These are phyloP conservation scores for Gambusia holbrooki DNA, from an alignment of 2,113 vertebrate genomes.

Conservation along the genomic window DNA sequence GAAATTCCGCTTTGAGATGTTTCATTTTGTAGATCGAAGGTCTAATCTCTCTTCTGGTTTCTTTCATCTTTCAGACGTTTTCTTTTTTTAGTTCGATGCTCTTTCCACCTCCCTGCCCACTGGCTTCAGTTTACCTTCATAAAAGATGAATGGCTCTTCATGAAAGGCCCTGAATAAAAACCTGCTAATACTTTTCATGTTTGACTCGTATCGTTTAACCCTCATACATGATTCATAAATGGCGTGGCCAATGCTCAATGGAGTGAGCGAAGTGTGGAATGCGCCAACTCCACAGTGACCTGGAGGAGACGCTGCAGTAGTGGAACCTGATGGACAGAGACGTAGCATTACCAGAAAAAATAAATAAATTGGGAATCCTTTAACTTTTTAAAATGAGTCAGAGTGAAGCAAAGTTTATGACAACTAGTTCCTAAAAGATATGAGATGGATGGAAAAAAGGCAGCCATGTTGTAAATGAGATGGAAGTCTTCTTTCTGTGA, in stretches of 20 bases:
- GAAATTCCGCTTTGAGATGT: background rate
- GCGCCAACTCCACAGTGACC: constrained; percentile 4
- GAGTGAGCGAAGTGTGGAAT: constrained; percentile 12
- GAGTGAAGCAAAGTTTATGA: no score
- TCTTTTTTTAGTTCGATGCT: background rate
- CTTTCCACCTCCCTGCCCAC: constrained; percentile 20
- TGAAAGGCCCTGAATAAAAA: constrained; percentile 16
- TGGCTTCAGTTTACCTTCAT: constrained; percentile 40
- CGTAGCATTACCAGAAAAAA: background rate
- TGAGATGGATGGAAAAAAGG: no score
- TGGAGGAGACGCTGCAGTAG: background rate
- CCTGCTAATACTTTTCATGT: constrained; percentile 41
- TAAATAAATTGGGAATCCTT: background rate
- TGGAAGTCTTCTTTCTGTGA: no score
- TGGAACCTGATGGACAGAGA: constrained; percentile 6
- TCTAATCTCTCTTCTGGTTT: background rate
- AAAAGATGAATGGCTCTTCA: constrained; percentile 45
- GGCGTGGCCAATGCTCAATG: background rate
- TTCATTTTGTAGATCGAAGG: background rate
- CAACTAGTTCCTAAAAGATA: no score
- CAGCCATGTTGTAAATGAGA: no score
- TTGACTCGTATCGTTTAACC: constrained; percentile 48
- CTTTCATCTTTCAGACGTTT: background rate
- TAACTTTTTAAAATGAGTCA: background rate
- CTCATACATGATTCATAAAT: constrained; percentile 48